phyloP scores from a whole-genome alignment of 2,113 vertebrate species.

The Ammodytes dubius region DNA sequence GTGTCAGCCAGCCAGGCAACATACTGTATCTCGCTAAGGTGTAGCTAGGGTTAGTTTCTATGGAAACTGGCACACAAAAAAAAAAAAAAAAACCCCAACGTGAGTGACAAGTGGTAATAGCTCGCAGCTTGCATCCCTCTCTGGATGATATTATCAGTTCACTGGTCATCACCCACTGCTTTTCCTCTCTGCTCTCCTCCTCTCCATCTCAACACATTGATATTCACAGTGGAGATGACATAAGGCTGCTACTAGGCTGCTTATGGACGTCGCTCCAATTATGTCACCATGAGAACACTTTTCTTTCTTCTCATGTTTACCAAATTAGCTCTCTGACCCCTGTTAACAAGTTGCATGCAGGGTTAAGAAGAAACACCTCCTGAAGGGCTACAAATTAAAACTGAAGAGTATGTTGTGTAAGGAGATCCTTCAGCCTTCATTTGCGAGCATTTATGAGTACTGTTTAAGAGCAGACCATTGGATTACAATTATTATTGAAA shows the following conservation, averaged over 20 bases:
- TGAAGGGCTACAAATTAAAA: conserved; percentile 11
- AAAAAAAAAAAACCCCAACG: too few relatives aligned
- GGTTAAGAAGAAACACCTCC: neutral
- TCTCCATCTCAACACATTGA: neutral
- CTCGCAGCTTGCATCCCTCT: conserved; percentile 8
- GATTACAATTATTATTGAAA: neutral
- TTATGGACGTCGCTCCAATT: conserved; percentile 51
- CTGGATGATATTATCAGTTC: conserved; percentile 42
- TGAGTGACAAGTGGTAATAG: conserved; percentile 60
- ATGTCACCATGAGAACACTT: conserved; percentile 65
- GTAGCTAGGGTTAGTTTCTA: conserved; percentile 68
- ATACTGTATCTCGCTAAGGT: conserved; percentile 5
- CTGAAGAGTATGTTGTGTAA: neutral
- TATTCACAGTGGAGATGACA: conserved; percentile 35
- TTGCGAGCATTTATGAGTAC: neutral
- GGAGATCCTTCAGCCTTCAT: neutral
- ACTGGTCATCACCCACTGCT: neutral
- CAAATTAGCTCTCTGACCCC: conserved; percentile 53
- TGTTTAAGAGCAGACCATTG: neutral
- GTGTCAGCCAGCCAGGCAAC: neutral
- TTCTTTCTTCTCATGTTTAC: conserved; percentile 19
- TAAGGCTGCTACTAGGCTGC: neutral
- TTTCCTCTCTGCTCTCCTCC: neutral
- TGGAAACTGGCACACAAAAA: conserved; percentile 65
- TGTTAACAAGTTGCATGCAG: conserved; percentile 32